Evolutionary conservation across 2,888 invertebrate genomes (phyloP), one percentile per base, ranked within the genome.

Genomic region (Gandaritis pyraliata): DNA sequence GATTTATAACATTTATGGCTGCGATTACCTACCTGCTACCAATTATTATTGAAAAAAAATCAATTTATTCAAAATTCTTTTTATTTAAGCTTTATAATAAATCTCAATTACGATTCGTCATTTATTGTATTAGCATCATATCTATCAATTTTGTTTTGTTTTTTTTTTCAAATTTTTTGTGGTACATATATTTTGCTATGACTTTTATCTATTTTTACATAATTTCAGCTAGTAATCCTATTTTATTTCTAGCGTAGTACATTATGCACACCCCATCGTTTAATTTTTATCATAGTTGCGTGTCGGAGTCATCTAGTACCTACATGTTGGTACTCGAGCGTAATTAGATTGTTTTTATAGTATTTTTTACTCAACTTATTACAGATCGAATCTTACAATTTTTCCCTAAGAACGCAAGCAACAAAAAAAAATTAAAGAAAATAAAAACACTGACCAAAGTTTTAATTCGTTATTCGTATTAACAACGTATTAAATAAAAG

Each of bases 191-290:
- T 23, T 3, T 23, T 23, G 23, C 2, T 23, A 23, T 23, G 4
- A 23, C 23, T 13, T 39, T 13, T 13, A 39, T 13, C 39, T 13
- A 39, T 13, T 6, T 13, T 13, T 2, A 7, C 8, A 13, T 55
- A 52, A 52, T 56, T 45, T 56, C 46, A 53, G 49, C 45, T 29
- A 55, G 46, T 41, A 38, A 65, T 50, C 50, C 57, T 18, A 62
- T 47, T 50, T 55, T 18, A 56, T 48, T 46, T 56, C 8, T 30
- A 48, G 48, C 39, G 46, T 41, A 43, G 15, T 36, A 39, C 11
- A 53, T 47, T 53, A n/a, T 41, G 29, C 58, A 12, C 38, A 65
- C 61, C 47, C 57, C 64, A 48, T 68, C 65, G 66, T 68, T 66
- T 60, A 58, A 62, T 65, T 63, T 55, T 65, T 64, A 66, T 64